Percentiles rank a stretch among this genome's conserved stretches.
Evolutionary conservation across 23 tunicate genomes (phyloP).

Genomic region (Oikopleura albicans): DNA sequence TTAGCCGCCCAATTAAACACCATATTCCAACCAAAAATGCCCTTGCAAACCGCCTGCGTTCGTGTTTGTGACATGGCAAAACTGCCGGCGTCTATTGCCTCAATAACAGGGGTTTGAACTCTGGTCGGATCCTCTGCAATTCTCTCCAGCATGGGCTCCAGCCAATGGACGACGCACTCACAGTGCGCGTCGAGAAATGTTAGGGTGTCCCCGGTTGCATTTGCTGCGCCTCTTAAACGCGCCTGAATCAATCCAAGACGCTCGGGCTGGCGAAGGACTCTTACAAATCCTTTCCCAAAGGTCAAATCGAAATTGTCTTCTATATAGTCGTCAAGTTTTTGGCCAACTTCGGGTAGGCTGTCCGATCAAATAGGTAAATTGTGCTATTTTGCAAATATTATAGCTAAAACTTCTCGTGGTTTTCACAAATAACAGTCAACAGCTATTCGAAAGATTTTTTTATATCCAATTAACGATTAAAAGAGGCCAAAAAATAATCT

Average conservation of each 20-base stretch:
- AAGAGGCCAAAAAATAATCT: no score
- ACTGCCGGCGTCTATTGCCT: slow-evolving; percentile 69
- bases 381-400: no score
- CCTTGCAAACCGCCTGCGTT: neutral
- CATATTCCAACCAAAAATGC: slow-evolving; percentile 45
- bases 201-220: slow-evolving; percentile 40
- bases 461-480: no score
- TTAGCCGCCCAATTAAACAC: neutral
- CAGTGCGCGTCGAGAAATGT: slow-evolving; percentile 74
- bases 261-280: slow-evolving; percentile 32
- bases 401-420: no score
- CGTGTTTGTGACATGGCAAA: slow-evolving; percentile 17
- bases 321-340: neutral
- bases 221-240: slow-evolving; percentile 63
- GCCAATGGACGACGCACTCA: slow-evolving; percentile 73
- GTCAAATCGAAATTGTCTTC: neutral
- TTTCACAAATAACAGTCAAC: no score
- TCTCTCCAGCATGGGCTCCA: slow-evolving; percentile 72
- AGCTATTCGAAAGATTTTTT: no score
- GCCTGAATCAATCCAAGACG: slow-evolving; percentile 65
- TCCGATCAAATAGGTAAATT: no score
- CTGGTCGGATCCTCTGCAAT: slow-evolving; percentile 76
- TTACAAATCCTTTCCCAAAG: slow-evolving; percentile 18
- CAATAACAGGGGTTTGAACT: slow-evolving; percentile 72
- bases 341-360: no score